Base-by-base conservation (phyloP, 2,888 invertebrate species). In the Graphium colonna region DNA sequence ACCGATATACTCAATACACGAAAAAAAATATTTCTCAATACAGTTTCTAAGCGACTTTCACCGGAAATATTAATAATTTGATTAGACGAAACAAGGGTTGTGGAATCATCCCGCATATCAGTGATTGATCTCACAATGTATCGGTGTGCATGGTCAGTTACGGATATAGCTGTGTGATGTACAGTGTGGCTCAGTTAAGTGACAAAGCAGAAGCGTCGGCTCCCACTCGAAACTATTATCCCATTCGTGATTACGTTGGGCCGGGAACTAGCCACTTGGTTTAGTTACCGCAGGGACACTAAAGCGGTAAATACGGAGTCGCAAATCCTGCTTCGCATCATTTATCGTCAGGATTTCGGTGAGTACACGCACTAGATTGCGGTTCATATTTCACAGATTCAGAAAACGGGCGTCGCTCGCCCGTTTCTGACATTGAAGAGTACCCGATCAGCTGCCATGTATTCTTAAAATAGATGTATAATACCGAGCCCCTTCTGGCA, bases 301-400 rank as follows among this genome's bases (percentile, higher is more conserved):
- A 82, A 82, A 85, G 86, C 84, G 82, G 89, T 80, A 87, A 89
- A 82, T 88, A 89, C 89, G 89, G 89, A 89, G 88, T 80, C 83
- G 82, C 80, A 75, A 77, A 82, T 82, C 79, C 79, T 81, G 73
- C 79, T 79, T 73, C 86, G 81, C 81, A 87, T 86, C 86, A 89
- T 89, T 82, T 82, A 82, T 78, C 83, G 83, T 65, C 86, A 86
- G 79, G 82, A 87, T 82, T 87, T 79, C 82, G 89, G 89, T 89
- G 76, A 89, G 89, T 87, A 70, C 47, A 44, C 52, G 49, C 17
- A 38, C 21, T 40, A 51, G 31, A 21, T 13, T 45, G 31, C 12
- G 21, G 4, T 51, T 54, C 26, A 12, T 40, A 21, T 46, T 52
- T 52, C 46, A 41, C n/a, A 36, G 26, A 36, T 50, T 36, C 31